A percentile compares a stretch with the other conserved stretches of the same genome.
phyloP scores from a whole-genome alignment of 2,888 invertebrate genomes.

The Melolontha melolontha region DNA sequence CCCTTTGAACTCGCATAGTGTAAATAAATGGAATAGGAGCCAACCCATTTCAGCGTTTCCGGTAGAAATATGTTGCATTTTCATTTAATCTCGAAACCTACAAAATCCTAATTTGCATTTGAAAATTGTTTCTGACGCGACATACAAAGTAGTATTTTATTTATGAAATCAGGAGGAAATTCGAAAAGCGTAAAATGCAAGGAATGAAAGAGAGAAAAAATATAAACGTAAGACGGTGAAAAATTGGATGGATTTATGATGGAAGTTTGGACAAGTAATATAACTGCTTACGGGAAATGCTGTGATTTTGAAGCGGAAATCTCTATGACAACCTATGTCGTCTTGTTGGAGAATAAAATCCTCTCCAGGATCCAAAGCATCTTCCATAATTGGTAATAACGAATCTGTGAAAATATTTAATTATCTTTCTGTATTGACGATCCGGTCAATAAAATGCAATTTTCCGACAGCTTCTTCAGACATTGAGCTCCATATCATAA shows the following conservation, averaged over 20 bases:
- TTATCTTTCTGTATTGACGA: too few species aligned
- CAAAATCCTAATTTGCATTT: constrained; percentile 8
- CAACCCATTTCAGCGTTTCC: background rate
- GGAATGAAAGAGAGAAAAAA: constrained; percentile 1
- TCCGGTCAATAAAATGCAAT: too few species aligned
- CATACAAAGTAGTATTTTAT: constrained; percentile 10
- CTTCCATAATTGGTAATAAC: too few species aligned
- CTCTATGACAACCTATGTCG: too few species aligned
- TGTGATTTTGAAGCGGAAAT: constrained; percentile 32
- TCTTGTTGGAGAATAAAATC: too few species aligned
- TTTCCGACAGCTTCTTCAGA: too few species aligned
- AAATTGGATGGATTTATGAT: constrained; percentile 35
- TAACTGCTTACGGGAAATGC: constrained; percentile 21
- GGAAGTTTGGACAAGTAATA: constrained; percentile 25
- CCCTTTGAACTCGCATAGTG: background rate
- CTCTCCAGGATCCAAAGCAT: too few species aligned
- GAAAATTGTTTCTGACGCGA: constrained; percentile 17
- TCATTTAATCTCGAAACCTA: constrained; percentile 11
- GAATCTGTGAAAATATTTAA: too few species aligned
- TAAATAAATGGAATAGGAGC: background rate
- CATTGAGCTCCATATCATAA: too few species aligned
- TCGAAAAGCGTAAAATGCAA: constrained; percentile 4
- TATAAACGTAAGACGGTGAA: background rate
- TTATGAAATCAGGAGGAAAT: constrained; percentile 17
- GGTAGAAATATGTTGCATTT: constrained; percentile 13